Base-by-base conservation (phyloP, 2,888 invertebrate species). In the Apotomis betuletana region DNA sequence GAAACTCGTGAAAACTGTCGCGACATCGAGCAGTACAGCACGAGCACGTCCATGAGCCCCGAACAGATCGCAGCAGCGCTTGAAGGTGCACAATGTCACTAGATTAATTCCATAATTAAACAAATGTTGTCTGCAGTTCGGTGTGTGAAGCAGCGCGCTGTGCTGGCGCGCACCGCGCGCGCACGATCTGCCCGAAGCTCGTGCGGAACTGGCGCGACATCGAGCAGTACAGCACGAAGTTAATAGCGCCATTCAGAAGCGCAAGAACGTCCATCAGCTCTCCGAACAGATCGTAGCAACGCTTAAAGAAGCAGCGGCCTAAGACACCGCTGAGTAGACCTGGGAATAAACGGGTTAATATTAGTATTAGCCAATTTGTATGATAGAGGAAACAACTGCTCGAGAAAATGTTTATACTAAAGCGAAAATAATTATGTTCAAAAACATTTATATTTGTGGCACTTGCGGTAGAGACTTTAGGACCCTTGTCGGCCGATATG, bases 181-280 rank as follows among this genome's bases (percentile, higher is more conserved):
- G 92, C 84, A 97, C 96, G 77, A 97, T 92, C 79, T 95, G 94
- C 0, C 95, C 95, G 83, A 96, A 97, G 3, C 96, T 96, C 36
- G 95, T 95, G 27, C 99, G 94, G 90, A 99, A 99, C 94, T 98
- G 98, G 73, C 97, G 95, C 72, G 98, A 98, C 98, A 99, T 99
- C 69, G 97, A 95, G 83, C 98, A 98, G 88, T 98, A 99, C 3
- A 99, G 94, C 41, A 98, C 97, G 87, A 99, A 99, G 90, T 98
- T 99, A 77, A 98, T 97, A 6, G 98, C 97, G 1, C 98, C 97
- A 88, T 98, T 99, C 74, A 98, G 94, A 46, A 99, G 94, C 0
- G 98, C 98, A 80, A 98, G 90, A 58, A 97, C 96, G 88, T 99
- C 98, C 96, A 98, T 96, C 74, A 97, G 87, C 86, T 98, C 98